Conservation (phyloP, 2,797 vertebrate species). For the Podargus strigoides region DNA sequence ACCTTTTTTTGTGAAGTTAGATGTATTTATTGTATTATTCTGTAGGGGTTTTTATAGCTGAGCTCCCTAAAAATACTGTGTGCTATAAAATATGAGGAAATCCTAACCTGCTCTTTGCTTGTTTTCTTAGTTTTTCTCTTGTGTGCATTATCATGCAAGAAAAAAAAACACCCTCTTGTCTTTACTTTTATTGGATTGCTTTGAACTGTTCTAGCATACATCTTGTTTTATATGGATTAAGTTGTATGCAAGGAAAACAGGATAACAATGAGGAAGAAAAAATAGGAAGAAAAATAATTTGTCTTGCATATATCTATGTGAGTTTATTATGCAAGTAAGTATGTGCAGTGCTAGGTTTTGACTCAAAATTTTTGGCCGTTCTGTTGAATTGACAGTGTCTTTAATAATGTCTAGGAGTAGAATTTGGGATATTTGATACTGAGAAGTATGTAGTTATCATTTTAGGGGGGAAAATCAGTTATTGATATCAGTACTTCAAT, state of each 20-base stretch:
- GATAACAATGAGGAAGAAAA: constrained; percentile 47
- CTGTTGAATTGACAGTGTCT: constrained; percentile 26
- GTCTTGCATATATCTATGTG: constrained; percentile 1
- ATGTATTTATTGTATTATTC: neutral
- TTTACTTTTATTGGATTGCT: constrained; percentile 20
- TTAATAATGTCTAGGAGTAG: constrained; percentile 54
- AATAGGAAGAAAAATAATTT: constrained; percentile 4
- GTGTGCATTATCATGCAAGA: constrained; percentile 31
- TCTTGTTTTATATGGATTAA: constrained; percentile 4
- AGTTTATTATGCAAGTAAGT: constrained; percentile 29
- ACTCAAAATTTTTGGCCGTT: neutral
- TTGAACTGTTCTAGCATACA: neutral
- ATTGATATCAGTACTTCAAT: constrained; percentile 8
- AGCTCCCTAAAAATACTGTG: neutral
- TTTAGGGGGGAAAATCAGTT: constrained; percentile 16
- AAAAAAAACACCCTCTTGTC: neutral
- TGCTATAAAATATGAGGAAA: neutral
- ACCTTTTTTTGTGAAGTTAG: neutral
- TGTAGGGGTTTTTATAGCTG: neutral
- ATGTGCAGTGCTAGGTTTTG: constrained; percentile 45
- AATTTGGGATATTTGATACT: constrained; percentile 20
- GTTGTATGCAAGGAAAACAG: constrained; percentile 35
- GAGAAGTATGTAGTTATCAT: constrained; percentile 20
- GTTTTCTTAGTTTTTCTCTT: constrained; percentile 48
- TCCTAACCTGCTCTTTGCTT: constrained; percentile 33